A percentile compares a stretch with the other conserved stretches of the same genome.
phyloP scores from a whole-genome alignment of 2,113 vertebrate species.

The Indicator indicator region DNA sequence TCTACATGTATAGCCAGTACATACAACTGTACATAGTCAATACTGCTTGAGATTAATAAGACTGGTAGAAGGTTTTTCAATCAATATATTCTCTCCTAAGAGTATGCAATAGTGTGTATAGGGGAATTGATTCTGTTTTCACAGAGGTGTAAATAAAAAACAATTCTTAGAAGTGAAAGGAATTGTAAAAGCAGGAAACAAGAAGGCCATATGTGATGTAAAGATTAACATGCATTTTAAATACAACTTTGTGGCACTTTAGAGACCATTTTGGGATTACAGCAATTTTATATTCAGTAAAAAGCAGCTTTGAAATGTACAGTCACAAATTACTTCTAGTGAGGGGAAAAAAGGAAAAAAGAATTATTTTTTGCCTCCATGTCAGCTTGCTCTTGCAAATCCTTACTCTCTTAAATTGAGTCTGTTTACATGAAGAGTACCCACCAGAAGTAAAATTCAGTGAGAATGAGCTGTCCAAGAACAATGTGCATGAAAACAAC shows the following conservation, averaged over 20 bases:
- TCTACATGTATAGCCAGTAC: slow-evolving; percentile 20
- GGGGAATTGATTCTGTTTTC: slow-evolving; percentile 29
- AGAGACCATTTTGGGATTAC: slow-evolving; percentile 14
- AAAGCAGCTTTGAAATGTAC: slow-evolving; percentile 33
- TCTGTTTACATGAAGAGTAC: neutral
- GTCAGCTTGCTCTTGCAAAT: neutral
- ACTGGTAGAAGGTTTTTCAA: slow-evolving; percentile 46
- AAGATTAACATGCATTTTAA: slow-evolving; percentile 55
- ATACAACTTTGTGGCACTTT: slow-evolving; percentile 15
- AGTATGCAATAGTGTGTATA: slow-evolving; percentile 10
- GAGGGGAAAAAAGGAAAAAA: neutral
- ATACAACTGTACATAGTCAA: slow-evolving; percentile 55
- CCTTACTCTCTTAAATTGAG: neutral
- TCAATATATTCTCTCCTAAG: slow-evolving; percentile 46
- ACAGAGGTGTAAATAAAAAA: slow-evolving; percentile 44
- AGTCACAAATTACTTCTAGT: neutral
- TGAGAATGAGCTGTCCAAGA: neutral
- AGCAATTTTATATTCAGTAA: slow-evolving; percentile 33
- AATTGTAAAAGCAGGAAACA: neutral
- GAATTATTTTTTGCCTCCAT: neutral
- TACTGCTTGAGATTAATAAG: slow-evolving; percentile 58
- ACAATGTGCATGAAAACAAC: neutral
- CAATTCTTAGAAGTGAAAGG: neutral
- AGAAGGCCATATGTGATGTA: neutral
- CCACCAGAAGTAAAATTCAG: neutral